A percentile compares a stretch with the other conserved stretches of the same genome.
These are phyloP conservation scores for Apodemia mormo DNA, from an alignment of 2,888 invertebrate species.

Conservation along the genomic window DNA sequence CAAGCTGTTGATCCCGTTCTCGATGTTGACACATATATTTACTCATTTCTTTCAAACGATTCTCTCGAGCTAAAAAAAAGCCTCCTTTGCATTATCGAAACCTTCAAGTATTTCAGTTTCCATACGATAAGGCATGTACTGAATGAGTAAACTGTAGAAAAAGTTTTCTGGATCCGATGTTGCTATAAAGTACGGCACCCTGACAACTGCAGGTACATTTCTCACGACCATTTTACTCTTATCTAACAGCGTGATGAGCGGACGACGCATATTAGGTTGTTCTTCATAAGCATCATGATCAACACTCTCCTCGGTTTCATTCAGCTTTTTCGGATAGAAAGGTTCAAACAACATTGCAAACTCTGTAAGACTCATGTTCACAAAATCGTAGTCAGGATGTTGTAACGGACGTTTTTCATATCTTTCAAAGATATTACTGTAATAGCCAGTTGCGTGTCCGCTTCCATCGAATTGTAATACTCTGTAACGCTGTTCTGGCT, in stretches of 20 bases:
- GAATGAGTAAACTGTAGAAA: conserved; percentile 45
- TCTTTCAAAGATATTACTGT: conserved; percentile 39
- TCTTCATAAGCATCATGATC: conserved; percentile 33
- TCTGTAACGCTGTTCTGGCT: conserved; percentile 41
- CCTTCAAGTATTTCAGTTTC: conserved; percentile 41
- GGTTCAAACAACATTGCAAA: conserved; percentile 38
- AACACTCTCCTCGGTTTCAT: conserved; percentile 32
- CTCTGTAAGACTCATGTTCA: conserved; percentile 23
- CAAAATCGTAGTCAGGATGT: conserved; percentile 39
- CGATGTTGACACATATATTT: conserved; percentile 32
- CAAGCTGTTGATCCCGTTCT: conserved; percentile 40
- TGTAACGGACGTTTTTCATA: conserved; percentile 28
- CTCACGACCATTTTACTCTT: conserved; percentile 29
- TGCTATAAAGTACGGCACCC: conserved; percentile 41
- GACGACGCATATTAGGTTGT: conserved; percentile 24
- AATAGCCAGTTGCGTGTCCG: conserved; percentile 34
- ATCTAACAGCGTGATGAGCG: conserved; percentile 27
- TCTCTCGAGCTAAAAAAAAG: conserved; percentile 30
- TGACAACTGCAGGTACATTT: conserved; percentile 28
- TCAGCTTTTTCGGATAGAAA: conserved; percentile 27
- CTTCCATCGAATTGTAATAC: conserved; percentile 39
- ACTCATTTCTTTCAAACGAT: conserved; percentile 23
- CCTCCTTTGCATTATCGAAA: conserved; percentile 35
- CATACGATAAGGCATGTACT: conserved; percentile 41
- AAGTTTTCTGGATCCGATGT: conserved; percentile 44